Base-by-base conservation (phyloP, 2,113 vertebrate genomes). In the Electrona antarctica region DNA sequence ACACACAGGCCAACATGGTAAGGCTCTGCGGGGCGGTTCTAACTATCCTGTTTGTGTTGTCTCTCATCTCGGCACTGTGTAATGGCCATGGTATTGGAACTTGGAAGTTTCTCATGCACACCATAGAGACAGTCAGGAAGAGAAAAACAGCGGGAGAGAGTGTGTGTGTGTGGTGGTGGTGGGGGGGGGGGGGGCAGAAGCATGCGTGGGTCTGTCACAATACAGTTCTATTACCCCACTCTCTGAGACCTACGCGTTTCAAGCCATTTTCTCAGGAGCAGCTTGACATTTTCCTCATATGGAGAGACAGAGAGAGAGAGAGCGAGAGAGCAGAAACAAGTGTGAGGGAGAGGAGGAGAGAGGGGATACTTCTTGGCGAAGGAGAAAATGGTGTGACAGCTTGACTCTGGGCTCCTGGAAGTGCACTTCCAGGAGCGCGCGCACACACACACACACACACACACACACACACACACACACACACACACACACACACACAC, bases 21-120 rank as follows among this genome's bases (percentile, higher is more conserved):
- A 55, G 8, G 14, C 64, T 70, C 71, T 3, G 59, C 12, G 0
- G 73, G 73, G 62, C 3, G 5, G 15, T 57, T 52, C 51, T 57
- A 0, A 54, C 69, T 7, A 8, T 41, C 3, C 12, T 47, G 60
- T 73, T 70, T 61, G 74, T 76, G 60, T 61, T 11, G 64, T 61
- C 28, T 72, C 67, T 58, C 54, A 8, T 47, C 76, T 81, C 79
- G 10, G 47, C 62, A 11, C 64, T 61, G 47, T 14, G 47, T 64
- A 77, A 80, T 67, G 76, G 74, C 64, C 60, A 46, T 68, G 11
- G 78, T 79, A 58, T 78, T 67, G 75, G 73, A 28, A 69, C 55
- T 78, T 67, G 75, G 73, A 28, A 69, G 56, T 47, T 55, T 57
- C 76, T 41, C 33, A 41, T 41, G 33, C 33, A 41, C 21, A 21